phyloP scores from a whole-genome alignment of 1,140 invertebrate species.

The Eupristina koningsbergeri region DNA sequence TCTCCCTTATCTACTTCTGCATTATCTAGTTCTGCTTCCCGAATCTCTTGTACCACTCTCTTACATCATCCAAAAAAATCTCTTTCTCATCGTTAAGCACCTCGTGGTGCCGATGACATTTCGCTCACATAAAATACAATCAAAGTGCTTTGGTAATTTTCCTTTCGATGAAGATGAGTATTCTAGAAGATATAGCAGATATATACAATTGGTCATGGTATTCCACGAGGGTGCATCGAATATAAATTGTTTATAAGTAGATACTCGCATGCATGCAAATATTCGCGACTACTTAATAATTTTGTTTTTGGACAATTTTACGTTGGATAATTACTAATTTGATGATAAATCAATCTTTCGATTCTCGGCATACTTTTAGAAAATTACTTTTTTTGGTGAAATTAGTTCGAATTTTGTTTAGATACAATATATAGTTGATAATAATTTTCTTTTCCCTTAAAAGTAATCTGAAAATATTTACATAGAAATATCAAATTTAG shows the following conservation, averaged over 20 bases:
- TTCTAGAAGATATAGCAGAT: constrained; percentile 15
- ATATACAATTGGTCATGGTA: constrained; percentile 42
- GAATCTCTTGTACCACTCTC: not conserved
- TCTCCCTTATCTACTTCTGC: constrained; percentile 53
- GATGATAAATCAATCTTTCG: not conserved
- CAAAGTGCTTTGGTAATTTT: constrained; percentile 21
- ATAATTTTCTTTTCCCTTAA: too few species aligned
- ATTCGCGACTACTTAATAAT: not conserved
- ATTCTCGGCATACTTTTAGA: too few species aligned
- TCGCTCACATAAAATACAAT: constrained; percentile 30
- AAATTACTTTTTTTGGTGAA: too few species aligned
- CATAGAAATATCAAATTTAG: too few species aligned
- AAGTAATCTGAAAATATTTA: too few species aligned
- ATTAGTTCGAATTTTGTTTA: too few species aligned
- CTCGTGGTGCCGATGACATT: not conserved
- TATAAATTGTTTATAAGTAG: too few species aligned
- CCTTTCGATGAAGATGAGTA: not conserved
- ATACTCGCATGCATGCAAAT: not conserved
- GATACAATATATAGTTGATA: too few species aligned
- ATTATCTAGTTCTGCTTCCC: not conserved
- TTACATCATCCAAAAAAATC: not conserved
- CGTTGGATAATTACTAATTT: constrained; percentile 10
- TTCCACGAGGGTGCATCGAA: not conserved
- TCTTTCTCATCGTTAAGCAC: not conserved
- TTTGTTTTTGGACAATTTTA: constrained; percentile 15